Evolutionary conservation across 2,113 vertebrate species (phyloP), one percentile per base, ranked within the genome.

Genomic region (Melospiza melodia): DNA sequence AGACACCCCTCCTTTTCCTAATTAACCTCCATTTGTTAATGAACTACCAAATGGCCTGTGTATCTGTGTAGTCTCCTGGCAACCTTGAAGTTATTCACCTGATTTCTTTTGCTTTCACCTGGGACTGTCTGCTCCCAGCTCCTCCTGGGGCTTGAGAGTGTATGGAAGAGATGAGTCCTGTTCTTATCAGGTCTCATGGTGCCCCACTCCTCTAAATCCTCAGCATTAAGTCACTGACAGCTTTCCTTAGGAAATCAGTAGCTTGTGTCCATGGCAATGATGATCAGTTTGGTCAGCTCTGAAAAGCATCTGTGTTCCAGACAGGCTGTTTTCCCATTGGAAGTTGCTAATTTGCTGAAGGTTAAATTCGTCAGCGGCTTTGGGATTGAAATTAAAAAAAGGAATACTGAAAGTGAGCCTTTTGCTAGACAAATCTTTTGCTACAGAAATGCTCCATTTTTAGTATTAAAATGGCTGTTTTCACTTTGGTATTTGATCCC

Each of bases 1-100:
- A 87, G 61, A 79, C 27, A 12, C 24, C 54, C 19, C 27, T 88
- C 46, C 22, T 66, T 76, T 75, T 88, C 44, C 51, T 80, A 92
- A 88, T 80, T 90, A 95, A 86, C 41, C 59, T 90, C 55, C 5
- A 71, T 90, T 90, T 93, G 81, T 58, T 87, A 87, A 73, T 23
- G 43, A 93, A 76, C 55, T 88, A 59, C 9, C 8, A 69, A 85
- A 58, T 39, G 85, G 33, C 37, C 35, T 69, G 14, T 3, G 16
- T 93, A 80, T 87, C 84, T 69, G 61, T 13, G 63, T 71, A 80
- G 84, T 94, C 73, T 94, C 78, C 75, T 63, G 78, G 87, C 78
- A 93, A 89, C 58, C 66, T 85, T 59, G 49, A 54, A 87, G 62
- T 82, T 57, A 85, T 80, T 91, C 63, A 78, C 68, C 52, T 67